Evolutionary conservation across 2,797 vertebrate genomes (phyloP).

Genomic region (Anolis apletophallus): DNA sequence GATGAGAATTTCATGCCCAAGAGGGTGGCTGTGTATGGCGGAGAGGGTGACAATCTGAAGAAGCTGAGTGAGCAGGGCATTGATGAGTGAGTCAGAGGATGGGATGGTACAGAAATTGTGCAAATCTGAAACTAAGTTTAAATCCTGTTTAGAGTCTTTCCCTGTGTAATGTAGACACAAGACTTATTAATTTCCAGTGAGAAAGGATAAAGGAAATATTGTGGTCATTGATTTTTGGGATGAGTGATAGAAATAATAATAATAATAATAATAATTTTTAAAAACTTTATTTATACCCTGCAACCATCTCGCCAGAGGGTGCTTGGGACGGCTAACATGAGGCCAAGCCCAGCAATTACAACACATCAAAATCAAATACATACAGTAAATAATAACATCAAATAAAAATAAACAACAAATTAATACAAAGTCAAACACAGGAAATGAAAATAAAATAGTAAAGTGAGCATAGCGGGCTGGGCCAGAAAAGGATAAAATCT

Average conservation of each 20-base stretch:
- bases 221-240: background rate
- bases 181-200: background rate
- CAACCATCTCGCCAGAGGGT: too few relatives aligned
- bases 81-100: conserved; percentile 87
- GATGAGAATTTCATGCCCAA: conserved; percentile 99
- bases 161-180: too few relatives aligned
- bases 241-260: background rate
- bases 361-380: too few relatives aligned
- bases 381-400: too few relatives aligned
- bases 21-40: conserved; percentile 89
- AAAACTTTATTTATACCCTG: too few relatives aligned
- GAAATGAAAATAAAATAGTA: too few relatives aligned
- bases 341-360: too few relatives aligned
- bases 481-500: background rate
- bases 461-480: too few relatives aligned
- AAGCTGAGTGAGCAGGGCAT: conserved; percentile 92
- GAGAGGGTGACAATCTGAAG: conserved; percentile 93
- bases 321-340: too few relatives aligned
- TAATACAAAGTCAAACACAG: too few relatives aligned
- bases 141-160: background rate
- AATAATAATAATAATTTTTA: too few relatives aligned
- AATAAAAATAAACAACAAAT: too few relatives aligned
- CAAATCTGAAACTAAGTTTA: background rate
- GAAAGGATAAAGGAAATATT: background rate
- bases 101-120: background rate